Conservation (phyloP, 1,140 invertebrate species). For the Piezodorus guildinii region DNA sequence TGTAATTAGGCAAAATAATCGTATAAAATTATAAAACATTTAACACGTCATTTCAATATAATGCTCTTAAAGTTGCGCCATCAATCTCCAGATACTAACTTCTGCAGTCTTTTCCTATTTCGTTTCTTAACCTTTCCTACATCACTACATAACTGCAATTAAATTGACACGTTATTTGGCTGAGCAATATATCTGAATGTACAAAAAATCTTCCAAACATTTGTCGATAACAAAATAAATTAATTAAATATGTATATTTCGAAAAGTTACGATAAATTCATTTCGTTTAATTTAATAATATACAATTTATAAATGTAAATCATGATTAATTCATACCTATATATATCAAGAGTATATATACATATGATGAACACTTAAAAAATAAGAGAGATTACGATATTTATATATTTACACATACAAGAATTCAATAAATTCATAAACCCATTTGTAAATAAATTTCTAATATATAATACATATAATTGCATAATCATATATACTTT, state of each 20-base stretch:
- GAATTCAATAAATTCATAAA: constrained; percentile 20
- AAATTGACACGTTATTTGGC: constrained; percentile 26
- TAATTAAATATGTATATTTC: constrained; percentile 21
- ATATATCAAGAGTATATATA: constrained; percentile 7
- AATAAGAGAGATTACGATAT: constrained; percentile 20
- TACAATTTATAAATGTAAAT: constrained; percentile 21
- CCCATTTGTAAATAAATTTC: constrained; percentile 19
- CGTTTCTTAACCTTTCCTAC: not conserved
- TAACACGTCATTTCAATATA: not conserved
- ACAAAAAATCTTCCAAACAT: constrained; percentile 18
- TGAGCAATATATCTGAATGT: constrained; percentile 23
- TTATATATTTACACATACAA: constrained; percentile 23
- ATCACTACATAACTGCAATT: constrained; percentile 22
- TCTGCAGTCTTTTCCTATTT: not conserved
- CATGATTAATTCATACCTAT: constrained; percentile 3
- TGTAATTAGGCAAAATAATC: not conserved
- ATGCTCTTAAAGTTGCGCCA: constrained; percentile 2
- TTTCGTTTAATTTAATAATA: constrained; percentile 17
- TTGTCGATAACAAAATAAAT: constrained; percentile 23
- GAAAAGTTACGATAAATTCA: constrained; percentile 17
- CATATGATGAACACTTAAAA: constrained; percentile 15
- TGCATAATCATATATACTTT: constrained; percentile 13
- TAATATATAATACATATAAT: constrained; percentile 22
- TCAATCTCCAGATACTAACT: not conserved
- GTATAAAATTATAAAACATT: not conserved